Evolutionary conservation across 2,113 vertebrate species (phyloP), one percentile per base, ranked within the genome.

Genomic region (Myiozetetes cayanensis): DNA sequence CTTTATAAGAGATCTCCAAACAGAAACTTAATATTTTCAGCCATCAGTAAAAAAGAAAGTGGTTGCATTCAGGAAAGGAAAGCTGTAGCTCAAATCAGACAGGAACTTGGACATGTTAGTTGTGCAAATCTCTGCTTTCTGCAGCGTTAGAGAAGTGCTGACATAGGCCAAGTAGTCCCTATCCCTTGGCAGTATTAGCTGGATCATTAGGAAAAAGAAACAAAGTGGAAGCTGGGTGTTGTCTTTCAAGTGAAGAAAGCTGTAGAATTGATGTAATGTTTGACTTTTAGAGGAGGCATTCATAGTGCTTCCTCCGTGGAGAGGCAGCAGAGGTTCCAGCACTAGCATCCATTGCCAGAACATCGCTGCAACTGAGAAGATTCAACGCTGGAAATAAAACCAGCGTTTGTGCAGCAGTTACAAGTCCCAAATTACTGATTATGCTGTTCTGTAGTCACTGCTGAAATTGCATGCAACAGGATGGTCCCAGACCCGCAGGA

Each of bases 141-240:
- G 41, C 68, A 74, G 80, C 39, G 77, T 52, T 90, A 80, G 65
- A 49, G 89, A 93, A 93, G 94, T 93, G 94, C 89, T 97, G 96
- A 95, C 96, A 96, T 19, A 87, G 73, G 83, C 86, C 89, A 89
- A 96, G 65, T 39, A 89, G 76, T 93, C 70, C 83, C 65, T 87
- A 89, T 93, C 80, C 95, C 76, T 49, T 96, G 91, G 93, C 89
- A 95, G 44, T 84, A 55, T 84, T 84, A 87, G 47, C 65, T 81
- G 84, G 52, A 90, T 93, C 86, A 84, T 94, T 84, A 96, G 83
- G 91, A 81, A 93, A 95, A 94, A 94, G 86, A 95, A 96, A 93
- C 91, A 86, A 88, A 95, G 94, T 87, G 73, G 93, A 92, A 93
- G 91, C 86, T 78, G 93, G 86, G 93, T 96, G 94, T 94, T 95